Conservation (phyloP, 1,140 invertebrate genomes). For the Diprion similis region DNA sequence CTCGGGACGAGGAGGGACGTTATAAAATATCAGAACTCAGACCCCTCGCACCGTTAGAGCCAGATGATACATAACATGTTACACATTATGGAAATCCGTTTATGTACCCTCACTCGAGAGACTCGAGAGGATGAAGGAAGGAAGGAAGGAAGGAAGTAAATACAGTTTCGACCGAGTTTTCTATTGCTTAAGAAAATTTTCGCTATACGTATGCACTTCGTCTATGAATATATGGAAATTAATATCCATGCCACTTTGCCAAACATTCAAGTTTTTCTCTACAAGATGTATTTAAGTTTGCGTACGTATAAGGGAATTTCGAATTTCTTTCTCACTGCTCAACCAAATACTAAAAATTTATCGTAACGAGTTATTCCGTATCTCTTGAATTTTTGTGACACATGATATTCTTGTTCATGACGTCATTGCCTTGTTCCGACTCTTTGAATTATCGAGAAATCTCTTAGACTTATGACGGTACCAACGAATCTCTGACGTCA, state of each 20-base stretch:
- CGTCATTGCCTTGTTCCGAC: too few species aligned
- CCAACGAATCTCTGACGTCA: not conserved
- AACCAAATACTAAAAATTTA: too few species aligned
- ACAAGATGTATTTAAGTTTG: not conserved
- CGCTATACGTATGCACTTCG: not conserved
- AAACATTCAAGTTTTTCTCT: not conserved
- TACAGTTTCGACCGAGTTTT: constrained; percentile 2
- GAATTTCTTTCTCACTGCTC: not conserved
- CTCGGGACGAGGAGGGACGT: too few species aligned
- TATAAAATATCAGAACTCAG: too few species aligned
- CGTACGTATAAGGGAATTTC: not conserved
- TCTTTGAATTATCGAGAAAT: too few species aligned
- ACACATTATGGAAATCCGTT: not conserved
- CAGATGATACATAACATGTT: not conserved
- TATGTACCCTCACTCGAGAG: not conserved
- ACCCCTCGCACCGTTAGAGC: too few species aligned
- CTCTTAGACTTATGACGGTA: too few species aligned
- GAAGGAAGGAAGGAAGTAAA: not conserved
- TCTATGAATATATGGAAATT: not conserved
- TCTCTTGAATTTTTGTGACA: too few species aligned
- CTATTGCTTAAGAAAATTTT: not conserved
- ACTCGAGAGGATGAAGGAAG: too few species aligned
- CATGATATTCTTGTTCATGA: too few species aligned
- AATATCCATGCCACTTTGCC: not conserved
- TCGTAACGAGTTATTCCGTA: too few species aligned